Evolutionary conservation across 2,797 vertebrate genomes (phyloP).

Genomic region (Cossypha heuglini): DNA sequence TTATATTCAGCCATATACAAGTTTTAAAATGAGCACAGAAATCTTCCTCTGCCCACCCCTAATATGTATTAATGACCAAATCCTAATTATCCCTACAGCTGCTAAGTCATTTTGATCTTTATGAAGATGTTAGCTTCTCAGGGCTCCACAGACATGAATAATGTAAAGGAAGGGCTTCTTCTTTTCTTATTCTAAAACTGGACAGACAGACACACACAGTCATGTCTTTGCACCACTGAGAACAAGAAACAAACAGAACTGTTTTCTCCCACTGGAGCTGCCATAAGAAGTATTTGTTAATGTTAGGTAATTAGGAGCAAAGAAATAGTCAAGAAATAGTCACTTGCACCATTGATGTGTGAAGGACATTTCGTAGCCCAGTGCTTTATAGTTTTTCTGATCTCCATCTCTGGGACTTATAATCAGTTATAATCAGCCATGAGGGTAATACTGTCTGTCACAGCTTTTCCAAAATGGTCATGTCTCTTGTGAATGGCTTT

Average conservation of each 20-base stretch:
- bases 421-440: background rate
- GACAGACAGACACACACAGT: background rate
- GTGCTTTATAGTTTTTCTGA: background rate
- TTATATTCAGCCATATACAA: background rate
- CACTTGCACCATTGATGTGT: background rate
- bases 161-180: background rate
- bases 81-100: background rate
- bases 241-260: background rate
- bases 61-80: background rate
- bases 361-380: background rate
- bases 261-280: background rate
- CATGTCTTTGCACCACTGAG: background rate
- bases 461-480: background rate
- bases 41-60: background rate
- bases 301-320: background rate
- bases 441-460: background rate
- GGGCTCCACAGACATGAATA: background rate
- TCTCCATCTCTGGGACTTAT: background rate
- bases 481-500: background rate
- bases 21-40: background rate
- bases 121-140: background rate
- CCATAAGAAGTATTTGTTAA: constrained; percentile 25
- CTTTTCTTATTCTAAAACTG: background rate
- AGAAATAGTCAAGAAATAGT: background rate
- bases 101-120: background rate